Conservation (phyloP, 2,888 invertebrate genomes). For the Tenthredo amoena region DNA sequence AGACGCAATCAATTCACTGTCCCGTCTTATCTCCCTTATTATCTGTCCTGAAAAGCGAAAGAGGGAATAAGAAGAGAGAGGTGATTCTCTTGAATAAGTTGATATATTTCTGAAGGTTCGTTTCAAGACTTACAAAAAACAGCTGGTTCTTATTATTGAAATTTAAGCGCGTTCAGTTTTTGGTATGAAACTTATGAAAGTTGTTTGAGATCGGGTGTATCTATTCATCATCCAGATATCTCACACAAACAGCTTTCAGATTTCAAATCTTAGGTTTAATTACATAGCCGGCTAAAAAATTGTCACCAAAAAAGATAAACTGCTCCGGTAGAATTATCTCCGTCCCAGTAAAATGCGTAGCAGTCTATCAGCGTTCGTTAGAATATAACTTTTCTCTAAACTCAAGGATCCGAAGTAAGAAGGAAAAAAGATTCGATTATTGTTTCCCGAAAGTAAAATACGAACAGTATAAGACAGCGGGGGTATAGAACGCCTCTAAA, state of each 20-base stretch:
- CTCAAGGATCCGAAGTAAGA: not conserved
- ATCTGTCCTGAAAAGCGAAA: conserved; percentile 33
- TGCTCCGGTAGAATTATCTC: not conserved
- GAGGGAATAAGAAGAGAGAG: conserved; percentile 44
- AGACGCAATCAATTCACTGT: conserved; percentile 51
- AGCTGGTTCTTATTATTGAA: not conserved
- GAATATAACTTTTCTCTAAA: not conserved
- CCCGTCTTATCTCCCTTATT: conserved; percentile 47
- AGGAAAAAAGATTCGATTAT: conserved; percentile 27
- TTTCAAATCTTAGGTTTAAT: not conserved
- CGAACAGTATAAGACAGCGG: not conserved
- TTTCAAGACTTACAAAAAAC: conserved; percentile 27
- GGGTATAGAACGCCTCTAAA: not conserved
- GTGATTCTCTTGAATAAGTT: conserved; percentile 6
- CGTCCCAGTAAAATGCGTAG: not conserved
- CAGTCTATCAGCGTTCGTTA: not conserved
- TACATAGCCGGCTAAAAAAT: not conserved
- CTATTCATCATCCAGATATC: not conserved
- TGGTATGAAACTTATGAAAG: not conserved
- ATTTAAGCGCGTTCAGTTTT: not conserved
- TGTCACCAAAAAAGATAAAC: not conserved
- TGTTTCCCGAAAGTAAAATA: conserved; percentile 23
- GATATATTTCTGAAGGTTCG: conserved; percentile 39
- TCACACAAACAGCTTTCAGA: not conserved
- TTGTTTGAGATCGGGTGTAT: not conserved